A percentile compares a stretch with the other conserved stretches of the same genome.
Conservation (phyloP, 2,113 vertebrate genomes). For the Dissostichus mawsoni region DNA sequence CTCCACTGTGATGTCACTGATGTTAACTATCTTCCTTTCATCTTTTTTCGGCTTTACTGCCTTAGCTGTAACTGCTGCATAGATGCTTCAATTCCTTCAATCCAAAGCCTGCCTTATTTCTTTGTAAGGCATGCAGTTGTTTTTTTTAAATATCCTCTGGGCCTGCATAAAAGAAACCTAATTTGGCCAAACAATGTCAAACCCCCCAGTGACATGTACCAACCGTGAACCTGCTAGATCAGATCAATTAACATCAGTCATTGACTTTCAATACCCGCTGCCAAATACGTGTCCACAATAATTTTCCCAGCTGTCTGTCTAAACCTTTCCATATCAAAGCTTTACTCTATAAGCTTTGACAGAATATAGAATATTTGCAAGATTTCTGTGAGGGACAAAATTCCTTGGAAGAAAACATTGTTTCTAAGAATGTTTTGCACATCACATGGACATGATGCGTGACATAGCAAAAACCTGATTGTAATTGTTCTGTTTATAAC, state of each 20-base stretch:
- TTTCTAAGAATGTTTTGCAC: neutral
- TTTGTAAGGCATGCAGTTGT: constrained; percentile 11
- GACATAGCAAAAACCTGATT: too few species aligned
- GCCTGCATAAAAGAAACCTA: constrained; percentile 53
- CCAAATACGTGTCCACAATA: constrained; percentile 57
- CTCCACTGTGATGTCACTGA: constrained; percentile 71
- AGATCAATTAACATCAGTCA: constrained; percentile 69
- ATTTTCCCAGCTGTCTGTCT: constrained; percentile 68
- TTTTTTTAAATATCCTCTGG: constrained; percentile 57
- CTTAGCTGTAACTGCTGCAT: constrained; percentile 37
- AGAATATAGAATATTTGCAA: too few species aligned
- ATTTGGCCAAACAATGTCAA: constrained; percentile 67
- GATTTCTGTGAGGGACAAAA: constrained; percentile 5
- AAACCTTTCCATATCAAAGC: constrained; percentile 53
- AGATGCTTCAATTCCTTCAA: constrained; percentile 22
- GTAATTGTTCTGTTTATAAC: too few species aligned
- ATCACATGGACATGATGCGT: neutral
- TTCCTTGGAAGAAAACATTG: neutral
- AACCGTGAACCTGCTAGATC: constrained; percentile 60
- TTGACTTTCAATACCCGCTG: constrained; percentile 59
- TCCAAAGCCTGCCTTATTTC: constrained; percentile 39
- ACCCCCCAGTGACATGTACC: constrained; percentile 59
- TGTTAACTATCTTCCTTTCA: constrained; percentile 71
- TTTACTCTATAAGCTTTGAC: constrained; percentile 19
- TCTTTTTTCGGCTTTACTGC: constrained; percentile 51